Percentiles rank a stretch among this genome's conserved stretches.
Evolutionary conservation across 2,113 vertebrate species (phyloP).

Genomic region (Protobothrops flavoviridis): DNA sequence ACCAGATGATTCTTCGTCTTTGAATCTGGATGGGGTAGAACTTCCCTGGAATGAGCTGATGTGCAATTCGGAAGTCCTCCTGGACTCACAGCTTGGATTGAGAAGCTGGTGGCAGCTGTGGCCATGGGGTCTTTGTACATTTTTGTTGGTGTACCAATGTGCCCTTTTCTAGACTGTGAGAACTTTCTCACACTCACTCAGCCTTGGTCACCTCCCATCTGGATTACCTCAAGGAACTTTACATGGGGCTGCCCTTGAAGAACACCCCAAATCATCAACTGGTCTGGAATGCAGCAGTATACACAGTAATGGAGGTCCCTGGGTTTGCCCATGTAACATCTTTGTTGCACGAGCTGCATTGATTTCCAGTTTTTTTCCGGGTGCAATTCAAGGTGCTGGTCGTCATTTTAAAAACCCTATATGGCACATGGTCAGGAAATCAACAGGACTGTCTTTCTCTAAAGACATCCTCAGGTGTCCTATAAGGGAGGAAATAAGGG

Average conservation of each 20-base stretch:
- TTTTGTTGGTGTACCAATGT: background rate
- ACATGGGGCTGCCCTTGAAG: background rate
- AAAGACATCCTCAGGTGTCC: too few relatives aligned
- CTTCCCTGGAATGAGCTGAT: background rate
- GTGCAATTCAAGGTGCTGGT: too few relatives aligned
- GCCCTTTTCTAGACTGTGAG: background rate
- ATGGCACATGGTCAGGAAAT: too few relatives aligned
- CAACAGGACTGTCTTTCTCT: too few relatives aligned
- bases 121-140: background rate
- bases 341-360: too few relatives aligned
- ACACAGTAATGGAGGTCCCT: too few relatives aligned
- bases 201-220: background rate
- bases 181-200: background rate
- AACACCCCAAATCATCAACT: background rate
- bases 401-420: too few relatives aligned
- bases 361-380: too few relatives aligned
- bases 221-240: background rate
- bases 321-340: too few relatives aligned
- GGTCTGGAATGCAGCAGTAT: background rate
- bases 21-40: background rate
- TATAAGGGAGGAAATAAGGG: too few relatives aligned
- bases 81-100: background rate
- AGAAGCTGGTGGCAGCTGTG: background rate
- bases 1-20: background rate
- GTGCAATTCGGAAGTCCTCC: background rate